Evolutionary conservation across 2,888 invertebrate genomes (phyloP).

Genomic region (Chaitophorus viminalis): DNA sequence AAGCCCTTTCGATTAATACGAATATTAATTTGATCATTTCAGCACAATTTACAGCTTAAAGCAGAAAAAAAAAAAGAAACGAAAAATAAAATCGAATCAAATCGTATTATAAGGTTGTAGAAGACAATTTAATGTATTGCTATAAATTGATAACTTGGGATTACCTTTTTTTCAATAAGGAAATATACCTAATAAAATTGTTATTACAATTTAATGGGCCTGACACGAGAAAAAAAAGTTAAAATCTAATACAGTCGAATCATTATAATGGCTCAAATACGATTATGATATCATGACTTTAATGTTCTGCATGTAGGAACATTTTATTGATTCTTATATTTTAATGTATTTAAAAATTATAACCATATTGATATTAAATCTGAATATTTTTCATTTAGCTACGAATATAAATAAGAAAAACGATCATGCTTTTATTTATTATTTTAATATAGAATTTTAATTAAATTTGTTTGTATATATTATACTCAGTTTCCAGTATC

Average conservation of each 20-base stretch:
- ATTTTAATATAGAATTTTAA: not conserved
- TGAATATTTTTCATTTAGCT: not conserved
- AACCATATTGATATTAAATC: not conserved
- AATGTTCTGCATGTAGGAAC: not conserved
- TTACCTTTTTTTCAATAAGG: too few species aligned
- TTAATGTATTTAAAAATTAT: not conserved
- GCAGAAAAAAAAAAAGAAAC: not conserved
- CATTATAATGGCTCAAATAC: not conserved
- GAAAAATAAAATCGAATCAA: not conserved
- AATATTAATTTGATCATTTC: too few species aligned
- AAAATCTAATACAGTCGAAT: not conserved
- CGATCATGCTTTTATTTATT: not conserved
- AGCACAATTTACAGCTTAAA: not conserved
- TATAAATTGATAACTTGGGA: not conserved
- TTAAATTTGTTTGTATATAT: not conserved
- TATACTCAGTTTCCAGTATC: not conserved
- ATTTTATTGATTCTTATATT: not conserved
- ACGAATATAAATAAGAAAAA: not conserved
- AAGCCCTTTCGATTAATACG: not conserved
- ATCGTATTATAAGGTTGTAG: not conserved
- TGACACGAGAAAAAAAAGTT: too few species aligned
- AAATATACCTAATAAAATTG: too few species aligned
- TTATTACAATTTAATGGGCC: too few species aligned
- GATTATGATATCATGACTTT: not conserved
- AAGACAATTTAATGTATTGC: not conserved